Percentiles rank a stretch among this genome's conserved stretches.
Evolutionary conservation across 1,140 invertebrate genomes (phyloP).

Genomic region (Drosophila athabasca): DNA sequence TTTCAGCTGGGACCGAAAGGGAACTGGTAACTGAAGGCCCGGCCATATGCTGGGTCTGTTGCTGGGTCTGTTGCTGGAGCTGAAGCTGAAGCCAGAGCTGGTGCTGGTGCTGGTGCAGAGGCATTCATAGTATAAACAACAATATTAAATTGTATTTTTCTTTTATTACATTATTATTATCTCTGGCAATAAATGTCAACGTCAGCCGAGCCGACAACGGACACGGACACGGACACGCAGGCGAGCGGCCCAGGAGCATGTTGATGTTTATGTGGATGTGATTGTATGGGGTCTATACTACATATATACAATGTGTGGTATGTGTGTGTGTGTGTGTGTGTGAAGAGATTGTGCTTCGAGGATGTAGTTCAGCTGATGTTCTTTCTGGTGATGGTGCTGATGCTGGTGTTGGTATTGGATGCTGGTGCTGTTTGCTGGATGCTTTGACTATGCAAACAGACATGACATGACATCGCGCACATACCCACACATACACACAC

Average conservation of each 20-base stretch:
- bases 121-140: slow-evolving; percentile 75
- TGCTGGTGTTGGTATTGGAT: slow-evolving; percentile 26
- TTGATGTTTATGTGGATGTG: slow-evolving; percentile 34
- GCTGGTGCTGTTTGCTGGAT: not conserved
- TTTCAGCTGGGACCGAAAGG: slow-evolving; percentile 10
- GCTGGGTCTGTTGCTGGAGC: too few species aligned
- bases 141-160: slow-evolving; percentile 83
- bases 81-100: too few species aligned
- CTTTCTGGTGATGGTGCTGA: slow-evolving; percentile 21
- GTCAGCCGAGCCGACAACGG: slow-evolving; percentile 74
- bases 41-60: slow-evolving; percentile 37
- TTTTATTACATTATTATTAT: slow-evolving; percentile 83
- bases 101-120: not conserved
- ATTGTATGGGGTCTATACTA: slow-evolving; percentile 20
- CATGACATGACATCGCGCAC: slow-evolving; percentile 25
- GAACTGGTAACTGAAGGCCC: slow-evolving; percentile 17
- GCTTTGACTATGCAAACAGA: slow-evolving; percentile 49
- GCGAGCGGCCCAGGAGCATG: slow-evolving; percentile 33
- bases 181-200: slow-evolving; percentile 82
- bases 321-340: slow-evolving; percentile 26
- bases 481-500: slow-evolving; percentile 11
- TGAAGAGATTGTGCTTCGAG: not conserved
- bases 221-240: slow-evolving; percentile 53
- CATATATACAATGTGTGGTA: slow-evolving; percentile 31
- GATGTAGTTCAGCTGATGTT: slow-evolving; percentile 29